Evolutionary conservation across 2,888 invertebrate species (phyloP), one percentile per base, ranked within the genome.

Genomic region (Acholoe squamosa): DNA sequence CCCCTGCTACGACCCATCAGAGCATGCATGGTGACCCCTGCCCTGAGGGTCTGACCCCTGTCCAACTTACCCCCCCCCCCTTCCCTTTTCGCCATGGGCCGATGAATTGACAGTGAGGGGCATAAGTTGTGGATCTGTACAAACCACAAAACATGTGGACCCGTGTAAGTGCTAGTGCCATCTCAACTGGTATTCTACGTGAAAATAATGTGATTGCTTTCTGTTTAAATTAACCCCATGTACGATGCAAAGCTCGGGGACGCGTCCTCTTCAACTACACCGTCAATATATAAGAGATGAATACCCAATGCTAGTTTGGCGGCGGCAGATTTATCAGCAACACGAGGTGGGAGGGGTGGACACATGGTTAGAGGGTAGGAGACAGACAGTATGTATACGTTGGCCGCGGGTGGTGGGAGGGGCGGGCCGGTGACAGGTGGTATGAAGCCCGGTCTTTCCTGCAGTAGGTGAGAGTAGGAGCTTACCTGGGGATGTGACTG

Each of bases 1-100:
- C 52, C 86, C 86, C 54, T 54, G 25, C 25, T 16, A 28, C 86
- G 86, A 19, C 22, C 19, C 54, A n/a, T 28, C 31, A 28, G 56
- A 19, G 54, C 86, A 54, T 54, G 54, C 86, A 54, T 54, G 28
- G 56, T 86, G 84, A 84, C 84, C 84, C 84, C 84, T 16, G 84
- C 51, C 43, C 25, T 34, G 22, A 43, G n/a, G 84, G 43, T 7
- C 28, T 76, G 76, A 76, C 76, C 76, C 31, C 31, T 76, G 76
- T n/a, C 61, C 61, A n/a, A 3, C 43, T 10, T 10, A 3, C 43
- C 43, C 43, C 43, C 43, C 43, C 43, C 43, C 43, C 43, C 43
- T 10, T 10, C 3, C 43, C 43, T 43, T 10, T 10, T 10, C 10
- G 61, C 61, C 61, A 61, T 19, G 61, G 34, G 43, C 43, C 43